These are phyloP conservation scores for Silurus lanzhouensis DNA, from an alignment of 2,797 vertebrate species.

Conservation along the genomic window DNA sequence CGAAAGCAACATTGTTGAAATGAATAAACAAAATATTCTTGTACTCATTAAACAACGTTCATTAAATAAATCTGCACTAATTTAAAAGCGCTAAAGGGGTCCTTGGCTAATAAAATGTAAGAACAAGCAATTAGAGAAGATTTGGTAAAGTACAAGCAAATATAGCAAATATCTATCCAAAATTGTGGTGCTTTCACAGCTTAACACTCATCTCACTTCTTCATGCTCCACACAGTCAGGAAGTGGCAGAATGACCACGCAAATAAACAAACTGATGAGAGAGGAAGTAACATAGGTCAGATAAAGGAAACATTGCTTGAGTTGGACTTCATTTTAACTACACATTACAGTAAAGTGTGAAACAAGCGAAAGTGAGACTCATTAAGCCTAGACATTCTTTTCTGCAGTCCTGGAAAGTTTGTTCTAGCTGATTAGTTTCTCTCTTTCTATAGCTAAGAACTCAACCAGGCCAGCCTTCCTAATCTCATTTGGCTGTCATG, in stretches of 20 bases:
- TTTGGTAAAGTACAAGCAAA: not conserved
- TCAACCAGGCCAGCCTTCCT: conserved; percentile 46
- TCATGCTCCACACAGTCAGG: not conserved
- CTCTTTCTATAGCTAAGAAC: conserved; percentile 43
- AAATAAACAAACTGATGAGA: not conserved
- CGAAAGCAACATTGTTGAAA: not conserved
- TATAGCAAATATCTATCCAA: not conserved
- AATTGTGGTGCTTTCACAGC: not conserved
- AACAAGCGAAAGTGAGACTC: not conserved
- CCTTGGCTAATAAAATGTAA: not conserved
- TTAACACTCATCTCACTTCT: not conserved
- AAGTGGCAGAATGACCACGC: conserved; percentile 11
- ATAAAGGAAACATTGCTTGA: not conserved
- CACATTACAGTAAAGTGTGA: not conserved
- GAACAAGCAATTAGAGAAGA: not conserved
- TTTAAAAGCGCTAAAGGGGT: not conserved
- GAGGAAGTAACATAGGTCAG: not conserved
- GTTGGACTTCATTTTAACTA: conserved; percentile 16
- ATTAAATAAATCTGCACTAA: not conserved
- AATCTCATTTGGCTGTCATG: conserved; percentile 68
- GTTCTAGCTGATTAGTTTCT: conserved; percentile 52
- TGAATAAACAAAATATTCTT: not conserved
- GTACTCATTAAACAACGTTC: not conserved
- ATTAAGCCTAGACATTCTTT: conserved; percentile 55
- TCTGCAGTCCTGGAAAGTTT: conserved; percentile 42